Conservation (phyloP, 2,797 vertebrate genomes). For the Etheostoma perlongum region DNA sequence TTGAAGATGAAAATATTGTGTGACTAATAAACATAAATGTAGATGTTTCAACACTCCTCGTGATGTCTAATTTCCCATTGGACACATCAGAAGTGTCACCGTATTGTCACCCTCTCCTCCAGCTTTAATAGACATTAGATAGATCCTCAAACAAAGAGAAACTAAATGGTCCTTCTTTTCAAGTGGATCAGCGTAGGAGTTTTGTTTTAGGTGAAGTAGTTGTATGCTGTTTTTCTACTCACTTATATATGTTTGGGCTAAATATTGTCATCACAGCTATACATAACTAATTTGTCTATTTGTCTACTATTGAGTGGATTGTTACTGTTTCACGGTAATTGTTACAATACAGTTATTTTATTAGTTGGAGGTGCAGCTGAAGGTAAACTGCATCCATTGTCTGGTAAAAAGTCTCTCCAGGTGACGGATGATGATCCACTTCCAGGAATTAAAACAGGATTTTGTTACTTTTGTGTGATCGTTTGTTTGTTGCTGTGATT, state of each 20-base stretch:
- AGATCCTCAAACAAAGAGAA: not conserved
- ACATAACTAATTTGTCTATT: slow-evolving; percentile 8
- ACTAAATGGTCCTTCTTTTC: slow-evolving; percentile 15
- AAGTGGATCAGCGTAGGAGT: not conserved
- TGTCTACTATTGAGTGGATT: not conserved
- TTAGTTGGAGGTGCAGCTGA: slow-evolving; percentile 40
- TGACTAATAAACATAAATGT: slow-evolving; percentile 23
- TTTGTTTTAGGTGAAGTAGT: not conserved
- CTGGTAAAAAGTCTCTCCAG: slow-evolving; percentile 42
- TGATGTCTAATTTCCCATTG: slow-evolving; percentile 18
- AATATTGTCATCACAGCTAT: slow-evolving; percentile 10
- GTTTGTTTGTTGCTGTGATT: slow-evolving; percentile 6
- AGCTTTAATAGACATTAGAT: slow-evolving; percentile 8
- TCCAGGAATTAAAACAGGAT: slow-evolving; percentile 14
- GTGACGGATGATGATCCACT: slow-evolving; percentile 21
- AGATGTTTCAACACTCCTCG: slow-evolving; percentile 3
- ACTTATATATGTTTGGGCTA: not conserved
- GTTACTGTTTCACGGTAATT: slow-evolving; percentile 12
- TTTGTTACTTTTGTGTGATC: not conserved
- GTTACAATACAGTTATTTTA: slow-evolving; percentile 26
- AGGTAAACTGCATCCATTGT: slow-evolving; percentile 20
- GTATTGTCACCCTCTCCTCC: not conserved
- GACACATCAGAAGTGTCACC: slow-evolving; percentile 2
- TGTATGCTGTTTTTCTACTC: not conserved
- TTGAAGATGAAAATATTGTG: slow-evolving; percentile 39